Conservation (phyloP, 2,888 invertebrate genomes). For the Amphimallon solstitiale region DNA sequence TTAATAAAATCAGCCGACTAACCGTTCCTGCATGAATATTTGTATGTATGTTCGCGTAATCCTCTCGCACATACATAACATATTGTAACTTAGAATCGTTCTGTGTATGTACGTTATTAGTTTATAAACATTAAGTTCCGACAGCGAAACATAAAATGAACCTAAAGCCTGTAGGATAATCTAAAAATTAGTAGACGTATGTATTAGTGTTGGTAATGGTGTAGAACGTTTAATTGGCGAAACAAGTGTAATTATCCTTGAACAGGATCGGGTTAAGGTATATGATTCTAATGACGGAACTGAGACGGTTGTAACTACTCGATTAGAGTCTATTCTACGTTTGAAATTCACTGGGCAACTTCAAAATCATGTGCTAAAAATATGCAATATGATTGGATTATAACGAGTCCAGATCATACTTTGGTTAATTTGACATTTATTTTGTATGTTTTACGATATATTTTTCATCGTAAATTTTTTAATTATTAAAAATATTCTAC, state of each 20-base stretch:
- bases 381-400: no score
- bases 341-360: no score
- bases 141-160: background rate
- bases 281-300: no score
- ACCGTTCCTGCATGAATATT: background rate
- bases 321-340: no score
- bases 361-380: no score
- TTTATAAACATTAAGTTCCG: background rate
- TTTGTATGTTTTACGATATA: no score
- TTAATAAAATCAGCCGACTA: slow-evolving; percentile 3
- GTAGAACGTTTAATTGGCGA: background rate
- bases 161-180: background rate
- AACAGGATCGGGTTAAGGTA: no score
- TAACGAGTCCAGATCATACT: no score
- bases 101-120: background rate
- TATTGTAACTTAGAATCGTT: background rate
- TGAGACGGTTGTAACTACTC: no score
- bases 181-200: background rate
- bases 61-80: background rate
- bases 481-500: no score
- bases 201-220: background rate
- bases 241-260: background rate
- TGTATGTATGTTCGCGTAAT: slow-evolving; percentile 3
- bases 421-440: no score
- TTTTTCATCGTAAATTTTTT: no score